phyloP scores from a whole-genome alignment of 2,113 vertebrate species.

The Indicator maculatus region DNA sequence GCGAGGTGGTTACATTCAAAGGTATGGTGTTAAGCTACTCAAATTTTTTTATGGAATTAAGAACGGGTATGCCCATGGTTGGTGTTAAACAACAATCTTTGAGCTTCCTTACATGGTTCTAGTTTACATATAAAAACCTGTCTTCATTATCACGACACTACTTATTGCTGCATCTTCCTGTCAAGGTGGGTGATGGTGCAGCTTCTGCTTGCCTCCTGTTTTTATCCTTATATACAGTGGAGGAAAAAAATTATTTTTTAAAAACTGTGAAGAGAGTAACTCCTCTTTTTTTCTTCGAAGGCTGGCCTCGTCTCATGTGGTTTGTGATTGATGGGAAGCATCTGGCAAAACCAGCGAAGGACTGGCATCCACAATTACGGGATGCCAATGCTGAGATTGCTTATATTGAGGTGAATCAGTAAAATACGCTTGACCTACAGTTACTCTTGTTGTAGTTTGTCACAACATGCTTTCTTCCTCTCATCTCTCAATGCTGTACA shows the following conservation, averaged over 20 bases:
- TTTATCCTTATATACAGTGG: neutral
- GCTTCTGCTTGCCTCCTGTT: neutral
- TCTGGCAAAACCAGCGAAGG: conserved; percentile 91
- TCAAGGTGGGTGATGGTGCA: neutral
- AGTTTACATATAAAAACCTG: neutral
- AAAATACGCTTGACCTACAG: neutral
- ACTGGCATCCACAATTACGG: conserved; percentile 85
- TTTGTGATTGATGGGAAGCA: conserved; percentile 96
- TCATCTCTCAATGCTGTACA: neutral
- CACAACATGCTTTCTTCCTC: neutral
- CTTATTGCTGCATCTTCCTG: neutral
- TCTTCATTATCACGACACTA: neutral
- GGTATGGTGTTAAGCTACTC: conserved; percentile 71
- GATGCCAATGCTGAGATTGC: conserved; percentile 85
- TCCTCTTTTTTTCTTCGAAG: conserved; percentile 66
- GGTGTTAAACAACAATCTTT: neutral
- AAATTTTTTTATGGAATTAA: neutral
- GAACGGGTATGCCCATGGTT: neutral
- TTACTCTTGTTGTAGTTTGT: neutral
- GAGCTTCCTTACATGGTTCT: neutral
- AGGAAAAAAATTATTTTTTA: neutral
- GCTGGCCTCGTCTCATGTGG: conserved; percentile 93
- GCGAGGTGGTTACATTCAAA: conserved; percentile 94
- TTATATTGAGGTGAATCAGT: conserved; percentile 88
- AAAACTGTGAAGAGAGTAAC: neutral